phyloP scores from a whole-genome alignment of 2,113 vertebrate species.

The Burhinus bistriatus region DNA sequence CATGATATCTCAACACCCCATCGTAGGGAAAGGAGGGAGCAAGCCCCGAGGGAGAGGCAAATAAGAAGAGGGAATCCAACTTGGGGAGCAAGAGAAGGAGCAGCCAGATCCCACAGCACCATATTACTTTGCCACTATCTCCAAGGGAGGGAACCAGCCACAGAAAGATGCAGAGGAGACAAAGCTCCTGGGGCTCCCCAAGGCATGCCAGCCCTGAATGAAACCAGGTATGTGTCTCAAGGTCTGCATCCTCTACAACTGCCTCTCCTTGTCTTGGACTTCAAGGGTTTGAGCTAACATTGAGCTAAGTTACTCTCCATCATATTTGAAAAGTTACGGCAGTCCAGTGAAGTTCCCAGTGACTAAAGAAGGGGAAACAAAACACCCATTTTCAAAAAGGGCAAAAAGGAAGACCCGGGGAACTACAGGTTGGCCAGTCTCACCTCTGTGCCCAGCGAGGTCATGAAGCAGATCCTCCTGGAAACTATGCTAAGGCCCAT shows the following conservation, averaged over 20 bases:
- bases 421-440: not conserved
- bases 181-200: not conserved
- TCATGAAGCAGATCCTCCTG: not conserved
- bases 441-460: not conserved
- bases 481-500: not conserved
- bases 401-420: not conserved
- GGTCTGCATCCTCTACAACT: not conserved
- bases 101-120: not conserved
- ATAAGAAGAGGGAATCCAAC: not conserved
- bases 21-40: not conserved
- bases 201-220: not conserved
- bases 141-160: not conserved
- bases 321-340: not conserved
- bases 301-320: not conserved
- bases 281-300: not conserved
- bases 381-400: not conserved
- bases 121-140: accelerated
- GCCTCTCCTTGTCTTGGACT: not conserved
- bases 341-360: not conserved
- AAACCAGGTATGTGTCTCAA: not conserved
- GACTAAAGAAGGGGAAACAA: not conserved
- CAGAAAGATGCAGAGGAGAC: not conserved
- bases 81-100: not conserved
- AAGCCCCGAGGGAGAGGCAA: not conserved
- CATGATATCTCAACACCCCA: not conserved